A percentile compares a stretch with the other conserved stretches of the same genome.
phyloP scores from a whole-genome alignment of 2,888 invertebrate genomes.

The Pyralis farinalis region DNA sequence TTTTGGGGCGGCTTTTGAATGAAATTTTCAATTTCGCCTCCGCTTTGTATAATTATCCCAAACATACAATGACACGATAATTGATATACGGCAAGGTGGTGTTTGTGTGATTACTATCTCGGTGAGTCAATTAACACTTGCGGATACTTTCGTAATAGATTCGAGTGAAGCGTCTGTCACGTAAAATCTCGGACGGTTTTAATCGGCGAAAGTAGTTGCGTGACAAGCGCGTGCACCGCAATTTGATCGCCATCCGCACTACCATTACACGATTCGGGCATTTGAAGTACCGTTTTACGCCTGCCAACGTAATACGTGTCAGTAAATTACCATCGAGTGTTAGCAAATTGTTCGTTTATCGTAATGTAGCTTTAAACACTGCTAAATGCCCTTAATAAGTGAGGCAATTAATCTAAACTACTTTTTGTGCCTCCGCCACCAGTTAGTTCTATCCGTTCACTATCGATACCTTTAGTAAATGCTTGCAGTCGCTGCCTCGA shows the following conservation, averaged over 20 bases:
- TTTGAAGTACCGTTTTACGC: constrained; percentile 20
- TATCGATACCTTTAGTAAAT: too few relatives aligned
- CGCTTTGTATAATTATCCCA: too few relatives aligned
- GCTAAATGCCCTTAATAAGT: constrained; percentile 2
- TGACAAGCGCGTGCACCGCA: constrained; percentile 56
- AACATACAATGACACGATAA: too few relatives aligned
- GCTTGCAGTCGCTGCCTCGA: too few relatives aligned
- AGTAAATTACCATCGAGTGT: constrained; percentile 29
- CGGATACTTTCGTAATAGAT: constrained; percentile 43
- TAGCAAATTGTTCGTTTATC: constrained; percentile 28
- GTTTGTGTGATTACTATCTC: constrained; percentile 20
- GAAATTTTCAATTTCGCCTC: too few relatives aligned
- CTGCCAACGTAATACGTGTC: constrained; percentile 31
- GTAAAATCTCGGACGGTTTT: constrained; percentile 52
- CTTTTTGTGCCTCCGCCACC: too few relatives aligned
- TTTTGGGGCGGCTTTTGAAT: too few relatives aligned
- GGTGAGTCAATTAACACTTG: constrained; percentile 20
- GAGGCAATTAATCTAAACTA: not conserved
- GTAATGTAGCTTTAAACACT: constrained; percentile 12
- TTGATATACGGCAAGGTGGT: too few relatives aligned
- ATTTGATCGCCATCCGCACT: constrained; percentile 42
- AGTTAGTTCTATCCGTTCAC: too few relatives aligned
- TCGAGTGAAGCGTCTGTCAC: constrained; percentile 49
- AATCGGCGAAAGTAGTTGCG: constrained; percentile 75
- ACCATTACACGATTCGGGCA: constrained; percentile 26